Evolutionary conservation across 1,140 invertebrate species (phyloP).

Genomic region (Agrilus planipennis): DNA sequence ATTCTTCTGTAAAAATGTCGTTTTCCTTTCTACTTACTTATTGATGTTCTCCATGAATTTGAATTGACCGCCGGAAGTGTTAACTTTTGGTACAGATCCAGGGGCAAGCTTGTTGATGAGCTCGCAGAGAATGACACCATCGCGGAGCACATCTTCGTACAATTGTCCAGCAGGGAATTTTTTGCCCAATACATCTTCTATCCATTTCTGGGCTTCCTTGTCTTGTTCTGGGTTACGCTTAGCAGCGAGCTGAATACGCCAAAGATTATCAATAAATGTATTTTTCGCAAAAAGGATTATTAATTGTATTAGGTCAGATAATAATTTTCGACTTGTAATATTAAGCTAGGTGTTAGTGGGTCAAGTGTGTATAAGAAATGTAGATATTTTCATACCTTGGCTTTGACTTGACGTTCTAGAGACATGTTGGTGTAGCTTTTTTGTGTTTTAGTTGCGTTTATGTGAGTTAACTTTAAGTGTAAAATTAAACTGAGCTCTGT

Average conservation of each 20-base stretch:
- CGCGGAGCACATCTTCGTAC: constrained; percentile 72
- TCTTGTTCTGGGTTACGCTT: constrained; percentile 84
- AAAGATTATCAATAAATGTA: too few relatives aligned
- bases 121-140: constrained; percentile 81
- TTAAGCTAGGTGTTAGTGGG: too few relatives aligned
- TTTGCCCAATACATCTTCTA: constrained; percentile 74
- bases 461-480: neutral
- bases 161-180: constrained; percentile 64
- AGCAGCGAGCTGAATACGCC: constrained; percentile 57
- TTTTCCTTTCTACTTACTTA: constrained; percentile 43
- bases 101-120: constrained; percentile 82
- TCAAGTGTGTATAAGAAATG: too few relatives aligned
- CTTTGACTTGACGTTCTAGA: constrained; percentile 67
- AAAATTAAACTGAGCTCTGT: constrained; percentile 14
- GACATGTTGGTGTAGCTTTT: constrained; percentile 47
- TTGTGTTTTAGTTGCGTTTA: too few relatives aligned
- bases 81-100: constrained; percentile 72
- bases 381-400: constrained; percentile 62
- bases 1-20: neutral
- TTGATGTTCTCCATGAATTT: constrained; percentile 95
- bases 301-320: neutral
- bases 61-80: constrained; percentile 80
- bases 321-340: too few relatives aligned
- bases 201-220: constrained; percentile 82
- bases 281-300: too few relatives aligned